Evolutionary conservation across 2,888 invertebrate genomes (phyloP), one percentile per base, ranked within the genome.

Genomic region (Amiota minor): DNA sequence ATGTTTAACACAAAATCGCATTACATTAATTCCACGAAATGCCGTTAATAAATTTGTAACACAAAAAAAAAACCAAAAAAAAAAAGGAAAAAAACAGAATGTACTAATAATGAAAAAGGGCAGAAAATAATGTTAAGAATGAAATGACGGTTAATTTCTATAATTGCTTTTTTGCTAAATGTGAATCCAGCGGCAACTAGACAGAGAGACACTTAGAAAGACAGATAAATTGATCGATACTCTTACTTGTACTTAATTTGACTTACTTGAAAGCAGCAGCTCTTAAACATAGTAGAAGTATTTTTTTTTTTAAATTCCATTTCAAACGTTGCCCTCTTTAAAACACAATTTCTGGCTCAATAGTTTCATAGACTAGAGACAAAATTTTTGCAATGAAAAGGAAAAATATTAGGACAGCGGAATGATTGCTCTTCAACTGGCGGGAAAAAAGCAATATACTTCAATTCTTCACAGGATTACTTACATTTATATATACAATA

Each of bases 11-110:
- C 12, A 59, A 59, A 59, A 59, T 20, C 59, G 9, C 46, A 16
- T 67, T 49, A 67, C 67, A 16, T 10, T 67, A 45, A 53, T 11
- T 64, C 84, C 84, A 82, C 83, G 79, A 83, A 83, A 83, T 85
- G 79, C 81, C 78, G 79, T 77, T 83, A 83, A 83, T 83, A 83
- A 83, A 83, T 83, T 83, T 85, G 83, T 80, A 82, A 83, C 83
- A 82, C 49, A 18, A 65, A 65, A 65, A 65, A 65, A 65, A 65
- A 11, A 65, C 1, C 10, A 35, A 35, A 35, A 23, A 6, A 23
- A 85, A 82, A 83, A 85, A 18, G 20, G 11, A 59, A 59, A 59
- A n/a, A n/a, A n/a, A n/a, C n/a, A n/a, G n/a, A n/a, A n/a, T n/a
- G n/a, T n/a, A 56, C 1, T 56, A 16, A 56, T 23, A 61, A n/a